Evolutionary conservation across 2,888 invertebrate genomes (phyloP), one percentile per base, ranked within the genome.

Genomic region (Caenorhabditis becei): DNA sequence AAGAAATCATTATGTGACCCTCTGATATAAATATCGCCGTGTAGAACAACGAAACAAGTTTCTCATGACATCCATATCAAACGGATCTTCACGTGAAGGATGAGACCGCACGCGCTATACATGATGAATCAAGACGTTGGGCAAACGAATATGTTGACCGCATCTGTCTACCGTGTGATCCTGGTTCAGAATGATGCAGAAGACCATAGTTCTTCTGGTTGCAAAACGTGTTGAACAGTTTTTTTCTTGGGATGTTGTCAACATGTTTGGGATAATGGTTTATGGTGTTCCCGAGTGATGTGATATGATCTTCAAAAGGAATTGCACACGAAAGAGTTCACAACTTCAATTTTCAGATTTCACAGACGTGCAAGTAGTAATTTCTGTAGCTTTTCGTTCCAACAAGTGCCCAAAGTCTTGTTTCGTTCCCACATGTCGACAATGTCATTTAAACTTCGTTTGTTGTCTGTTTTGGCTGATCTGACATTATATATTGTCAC

Each of bases 1-100:
- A 53, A 24, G 53, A 2, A 18, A 53, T 24, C 23, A 53, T 26
- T 24, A 53, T 53, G 10, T 53, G 53, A 53, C 53, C 53, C 53
- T 53, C 53, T 24, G 16, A 23, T n/a, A 53, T 24, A n/a, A 47
- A 3, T 7, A 47, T n/a, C 20, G 47, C 10, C 20, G 47, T 10
- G 20, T 47, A 18, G 18, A 47, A 47, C 41, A 49, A 1, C 23
- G 18, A 35, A 65, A 65, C 65, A 59, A 58, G 65, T 74, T 74
- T 59, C 47, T 28, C 51, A 53, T 59, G 58, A 67, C 61, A 75
- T 51, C 66, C 66, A 28, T 75, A 67, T 75, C 75, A 66, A 59
- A 65, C 51, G 54, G 56, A 24, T 75, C 26, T 75, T 75, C 66
- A 66, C 66, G 66, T 75, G 75, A 75, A 75, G 11, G 20, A 66